phyloP scores from a whole-genome alignment of 2,113 vertebrate genomes.

The Psephotus haematonotus region DNA sequence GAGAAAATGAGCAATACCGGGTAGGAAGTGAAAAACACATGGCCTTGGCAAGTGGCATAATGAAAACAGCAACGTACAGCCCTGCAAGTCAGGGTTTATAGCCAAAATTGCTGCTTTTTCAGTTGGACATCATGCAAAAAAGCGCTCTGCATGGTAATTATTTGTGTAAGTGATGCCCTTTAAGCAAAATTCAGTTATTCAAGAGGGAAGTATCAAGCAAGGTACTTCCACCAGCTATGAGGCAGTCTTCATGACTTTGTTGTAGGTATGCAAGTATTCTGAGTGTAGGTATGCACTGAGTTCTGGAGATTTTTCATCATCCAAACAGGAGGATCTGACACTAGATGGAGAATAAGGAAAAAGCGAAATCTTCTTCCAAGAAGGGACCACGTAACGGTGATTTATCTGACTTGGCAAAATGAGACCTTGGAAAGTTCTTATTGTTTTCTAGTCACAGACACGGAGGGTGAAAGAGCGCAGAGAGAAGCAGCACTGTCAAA shows the following conservation, averaged over 20 bases:
- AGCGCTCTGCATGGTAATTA: background rate
- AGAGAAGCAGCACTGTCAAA: background rate
- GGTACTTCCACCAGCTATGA: background rate
- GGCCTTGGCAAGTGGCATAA: background rate
- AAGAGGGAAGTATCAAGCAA: background rate
- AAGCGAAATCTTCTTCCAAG: background rate
- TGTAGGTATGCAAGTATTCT: background rate
- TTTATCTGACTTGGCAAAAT: background rate
- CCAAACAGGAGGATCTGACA: background rate
- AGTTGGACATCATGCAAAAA: background rate
- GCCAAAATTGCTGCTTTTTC: background rate
- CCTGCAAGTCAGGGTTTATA: background rate
- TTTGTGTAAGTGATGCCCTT: background rate
- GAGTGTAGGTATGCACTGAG: background rate
- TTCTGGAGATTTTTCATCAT: background rate
- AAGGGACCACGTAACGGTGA: background rate
- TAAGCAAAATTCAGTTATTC: background rate
- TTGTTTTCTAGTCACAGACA: background rate
- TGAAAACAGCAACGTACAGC: background rate
- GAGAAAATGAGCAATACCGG: background rate
- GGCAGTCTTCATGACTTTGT: background rate
- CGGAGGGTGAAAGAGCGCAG: background rate
- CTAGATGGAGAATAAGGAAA: background rate
- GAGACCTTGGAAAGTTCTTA: background rate
- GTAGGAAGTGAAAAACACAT: background rate